Percentiles rank a stretch among this genome's conserved stretches.
Evolutionary conservation across 2,888 invertebrate genomes (phyloP).

Genomic region (Chouioia cunea): DNA sequence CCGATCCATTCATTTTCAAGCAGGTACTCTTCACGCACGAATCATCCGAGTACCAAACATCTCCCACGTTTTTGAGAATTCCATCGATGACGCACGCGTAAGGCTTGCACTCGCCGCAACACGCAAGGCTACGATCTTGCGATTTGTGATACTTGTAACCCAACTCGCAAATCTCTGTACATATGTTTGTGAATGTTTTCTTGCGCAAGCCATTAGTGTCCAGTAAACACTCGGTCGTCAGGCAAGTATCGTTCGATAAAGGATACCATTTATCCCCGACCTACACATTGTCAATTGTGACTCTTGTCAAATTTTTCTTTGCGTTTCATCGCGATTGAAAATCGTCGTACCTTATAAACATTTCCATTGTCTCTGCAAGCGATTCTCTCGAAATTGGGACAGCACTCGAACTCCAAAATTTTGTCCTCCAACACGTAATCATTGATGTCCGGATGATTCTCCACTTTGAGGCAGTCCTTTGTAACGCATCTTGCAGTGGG

Average conservation of each 20-base stretch:
- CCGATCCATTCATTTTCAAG: conserved; percentile 58
- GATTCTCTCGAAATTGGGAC: conserved; percentile 72
- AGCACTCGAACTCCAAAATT: conserved; percentile 75
- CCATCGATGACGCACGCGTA: conserved; percentile 74
- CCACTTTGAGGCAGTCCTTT: conserved; percentile 70
- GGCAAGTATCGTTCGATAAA: conserved; percentile 56
- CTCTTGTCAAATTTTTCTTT: background rate
- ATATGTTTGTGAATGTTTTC: conserved; percentile 54
- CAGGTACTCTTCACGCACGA: conserved; percentile 76
- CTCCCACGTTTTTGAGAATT: conserved; percentile 69
- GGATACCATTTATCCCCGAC: conserved; percentile 58
- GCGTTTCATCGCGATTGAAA: too few species aligned
- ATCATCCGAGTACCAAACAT: conserved; percentile 75
- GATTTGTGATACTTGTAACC: conserved; percentile 76
- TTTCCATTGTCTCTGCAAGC: conserved; percentile 72
- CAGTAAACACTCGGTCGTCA: conserved; percentile 54
- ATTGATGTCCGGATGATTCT: conserved; percentile 67
- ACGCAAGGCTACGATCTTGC: conserved; percentile 65
- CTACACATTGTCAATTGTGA: conserved; percentile 39
- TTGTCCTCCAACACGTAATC: conserved; percentile 73
- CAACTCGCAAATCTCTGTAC: conserved; percentile 60
- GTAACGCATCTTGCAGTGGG: conserved; percentile 69
- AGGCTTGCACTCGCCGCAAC: conserved; percentile 78
- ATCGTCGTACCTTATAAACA: conserved; percentile 54
- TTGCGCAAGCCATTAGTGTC: conserved; percentile 52